Evolutionary conservation across 1,140 invertebrate species (phyloP).

Genomic region (Drosophila ogumai): DNA sequence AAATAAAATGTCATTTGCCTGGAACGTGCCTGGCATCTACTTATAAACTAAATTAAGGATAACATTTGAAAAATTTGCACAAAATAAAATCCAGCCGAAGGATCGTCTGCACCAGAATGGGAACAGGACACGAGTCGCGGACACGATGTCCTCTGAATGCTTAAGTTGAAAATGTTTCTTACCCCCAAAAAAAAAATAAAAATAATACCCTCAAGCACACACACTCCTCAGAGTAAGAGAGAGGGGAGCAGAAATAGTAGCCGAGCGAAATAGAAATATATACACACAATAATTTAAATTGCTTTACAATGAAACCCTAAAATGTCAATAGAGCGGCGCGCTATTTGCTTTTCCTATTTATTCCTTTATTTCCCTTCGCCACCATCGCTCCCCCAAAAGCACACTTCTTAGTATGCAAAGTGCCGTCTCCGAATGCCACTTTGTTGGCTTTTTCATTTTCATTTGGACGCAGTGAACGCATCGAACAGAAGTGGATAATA

Average conservation of each 20-base stretch:
- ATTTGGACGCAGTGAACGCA: constrained; percentile 39
- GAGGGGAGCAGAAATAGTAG: constrained; percentile 24
- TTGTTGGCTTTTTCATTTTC: constrained; percentile 56
- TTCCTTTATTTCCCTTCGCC: constrained; percentile 5
- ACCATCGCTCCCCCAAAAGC: not conserved
- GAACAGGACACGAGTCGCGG: constrained; percentile 65
- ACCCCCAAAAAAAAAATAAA: constrained; percentile 19
- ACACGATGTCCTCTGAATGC: constrained; percentile 74
- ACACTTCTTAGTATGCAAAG: constrained; percentile 74
- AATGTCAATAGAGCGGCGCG: constrained; percentile 75
- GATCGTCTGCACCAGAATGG: constrained; percentile 17
- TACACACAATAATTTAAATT: constrained; percentile 83
- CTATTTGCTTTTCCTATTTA: constrained; percentile 78
- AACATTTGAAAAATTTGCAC: constrained; percentile 84
- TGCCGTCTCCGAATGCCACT: constrained; percentile 56
- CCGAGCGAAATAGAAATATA: constrained; percentile 68
- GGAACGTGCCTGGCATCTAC: constrained; percentile 78
- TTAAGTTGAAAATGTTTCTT: constrained; percentile 69
- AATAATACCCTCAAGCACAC: not conserved
- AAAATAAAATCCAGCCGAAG: constrained; percentile 77
- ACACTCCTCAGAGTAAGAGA: not conserved
- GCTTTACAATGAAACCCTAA: constrained; percentile 83
- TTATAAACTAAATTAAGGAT: constrained; percentile 84
- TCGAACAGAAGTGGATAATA: constrained; percentile 70
- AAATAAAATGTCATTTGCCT: constrained; percentile 84